phyloP scores from a whole-genome alignment of 2,888 invertebrate species.

The Coleophora flavipennella region DNA sequence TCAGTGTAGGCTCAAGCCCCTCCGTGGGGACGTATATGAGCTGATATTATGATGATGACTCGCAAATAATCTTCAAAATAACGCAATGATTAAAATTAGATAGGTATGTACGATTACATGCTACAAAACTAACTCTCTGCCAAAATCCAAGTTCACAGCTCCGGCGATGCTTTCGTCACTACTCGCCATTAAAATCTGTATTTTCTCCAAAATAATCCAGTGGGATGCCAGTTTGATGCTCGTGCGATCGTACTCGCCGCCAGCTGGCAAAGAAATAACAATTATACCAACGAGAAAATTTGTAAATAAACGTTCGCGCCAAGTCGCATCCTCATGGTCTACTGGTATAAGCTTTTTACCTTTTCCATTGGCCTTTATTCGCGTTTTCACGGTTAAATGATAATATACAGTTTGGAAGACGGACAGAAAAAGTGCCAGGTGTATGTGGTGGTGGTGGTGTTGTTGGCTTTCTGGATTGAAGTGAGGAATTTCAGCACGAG shows the following conservation, averaged over 20 bases:
- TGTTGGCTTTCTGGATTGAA: slow-evolving; percentile 24
- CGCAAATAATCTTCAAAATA: too few relatives aligned
- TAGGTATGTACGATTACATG: too few relatives aligned
- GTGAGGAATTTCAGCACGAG: slow-evolving; percentile 10
- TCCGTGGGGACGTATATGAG: too few relatives aligned
- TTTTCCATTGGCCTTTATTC: slow-evolving; percentile 10
- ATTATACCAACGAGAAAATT: slow-evolving; percentile 3
- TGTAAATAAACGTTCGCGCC: not conserved
- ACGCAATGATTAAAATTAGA: too few relatives aligned
- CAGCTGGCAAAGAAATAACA: slow-evolving; percentile 17
- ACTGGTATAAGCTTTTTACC: not conserved
- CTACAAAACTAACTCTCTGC: too few relatives aligned
- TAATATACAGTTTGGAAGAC: slow-evolving; percentile 11
- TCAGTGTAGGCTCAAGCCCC: too few relatives aligned
- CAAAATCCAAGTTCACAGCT: not conserved
- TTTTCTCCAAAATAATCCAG: slow-evolving; percentile 26
- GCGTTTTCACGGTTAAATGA: slow-evolving; percentile 17
- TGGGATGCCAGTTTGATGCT: slow-evolving; percentile 2
- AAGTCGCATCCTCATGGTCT: not conserved
- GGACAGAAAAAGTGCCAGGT: slow-evolving; percentile 11
- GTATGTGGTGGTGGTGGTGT: slow-evolving; percentile 18
- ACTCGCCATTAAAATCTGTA: slow-evolving; percentile 10
- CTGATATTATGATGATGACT: too few relatives aligned
- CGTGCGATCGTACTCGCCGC: slow-evolving; percentile 10
- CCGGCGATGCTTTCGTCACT: slow-evolving; percentile 5